A percentile compares a stretch with the other conserved stretches of the same genome.
These are phyloP conservation scores for Poecilobothrus nobilitatus DNA, from an alignment of 2,888 invertebrate genomes.

Conservation along the genomic window DNA sequence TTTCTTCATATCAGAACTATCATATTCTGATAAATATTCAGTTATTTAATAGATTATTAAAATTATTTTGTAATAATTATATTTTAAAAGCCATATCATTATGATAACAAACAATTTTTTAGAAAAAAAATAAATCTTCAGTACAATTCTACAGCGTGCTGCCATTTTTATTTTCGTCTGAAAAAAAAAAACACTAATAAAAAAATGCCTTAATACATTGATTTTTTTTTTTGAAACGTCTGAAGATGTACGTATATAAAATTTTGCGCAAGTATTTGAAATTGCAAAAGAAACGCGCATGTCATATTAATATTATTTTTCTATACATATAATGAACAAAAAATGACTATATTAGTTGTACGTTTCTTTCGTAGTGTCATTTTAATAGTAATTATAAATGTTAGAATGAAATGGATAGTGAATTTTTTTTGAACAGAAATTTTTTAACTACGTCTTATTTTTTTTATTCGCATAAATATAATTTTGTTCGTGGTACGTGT, in stretches of 20 bases:
- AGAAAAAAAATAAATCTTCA: constrained; percentile 11
- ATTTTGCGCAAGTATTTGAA: constrained; percentile 15
- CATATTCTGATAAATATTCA: not conserved
- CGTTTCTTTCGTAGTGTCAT: constrained; percentile 3
- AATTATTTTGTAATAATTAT: not conserved
- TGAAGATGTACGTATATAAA: constrained; percentile 5
- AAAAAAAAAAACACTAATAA: constrained; percentile 3
- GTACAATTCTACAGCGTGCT: constrained; percentile 13
- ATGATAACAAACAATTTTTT: constrained; percentile 12
- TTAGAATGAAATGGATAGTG: not conserved
- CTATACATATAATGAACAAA: not conserved
- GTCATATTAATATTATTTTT: constrained; percentile 10
- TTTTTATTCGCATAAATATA: not conserved
- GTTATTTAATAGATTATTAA: not conserved
- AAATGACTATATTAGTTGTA: not conserved
- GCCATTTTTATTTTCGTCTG: constrained; percentile 22
- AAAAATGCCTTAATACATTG: constrained; percentile 3
- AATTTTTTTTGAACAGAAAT: not conserved
- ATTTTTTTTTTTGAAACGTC: constrained; percentile 5
- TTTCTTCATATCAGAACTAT: not conserved
- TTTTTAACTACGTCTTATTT: constrained; percentile 5
- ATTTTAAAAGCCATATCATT: not conserved
- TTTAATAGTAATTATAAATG: not conserved
- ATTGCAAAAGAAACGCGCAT: constrained; percentile 10
- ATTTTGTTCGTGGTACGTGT: not conserved